Base-by-base conservation (phyloP, 2,113 vertebrate species). In the Dendropsophus ebraccatus region DNA sequence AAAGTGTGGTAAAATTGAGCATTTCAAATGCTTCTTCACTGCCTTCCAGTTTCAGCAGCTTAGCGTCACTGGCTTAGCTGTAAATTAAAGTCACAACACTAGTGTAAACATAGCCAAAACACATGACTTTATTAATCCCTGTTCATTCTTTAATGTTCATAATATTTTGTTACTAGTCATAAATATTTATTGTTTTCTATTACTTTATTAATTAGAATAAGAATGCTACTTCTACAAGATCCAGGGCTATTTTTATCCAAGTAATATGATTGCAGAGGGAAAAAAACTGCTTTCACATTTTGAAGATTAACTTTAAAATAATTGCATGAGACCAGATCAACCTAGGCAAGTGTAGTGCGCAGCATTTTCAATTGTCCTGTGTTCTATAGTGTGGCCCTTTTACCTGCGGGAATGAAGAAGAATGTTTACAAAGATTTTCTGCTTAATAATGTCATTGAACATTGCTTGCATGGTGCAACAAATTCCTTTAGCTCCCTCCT, bases 401-500 rank as follows among this genome's bases (percentile, higher is more conserved):
- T 11, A 47, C 23, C 56, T 81, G 37, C 35, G 14, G 78, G 23
- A 81, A 81, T 47, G 37, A 28, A 65, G 37, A 14, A 47, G 14
- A 58, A 81, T 81, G 35, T 65, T 81, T 81, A 45, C 37, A 47
- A 65, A 65, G 78, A 32, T 60, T 65, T 62, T 54, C 14, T 19
- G 62, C 65, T 65, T 62, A 81, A 62, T 65, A 65, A 81, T 81
- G 78, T 62, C 54, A 80, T 30, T 11, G 35, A 60, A 45, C 77
- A 80, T 80, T 62, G 77, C 77, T 47, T 74, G 50, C 21, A 19
- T 60, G 50, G 50, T 75, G 16, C 52, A 65, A 65, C 54, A 76
- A 47, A 60, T 35, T 73, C 4, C 47, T 70, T 37, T 35, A 65
- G 28, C 54, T 47, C 60, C 45, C 37, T 62, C 73, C 72, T 84